Conservation (phyloP, 2,797 vertebrate genomes). For the Sebastes paucispinis region DNA sequence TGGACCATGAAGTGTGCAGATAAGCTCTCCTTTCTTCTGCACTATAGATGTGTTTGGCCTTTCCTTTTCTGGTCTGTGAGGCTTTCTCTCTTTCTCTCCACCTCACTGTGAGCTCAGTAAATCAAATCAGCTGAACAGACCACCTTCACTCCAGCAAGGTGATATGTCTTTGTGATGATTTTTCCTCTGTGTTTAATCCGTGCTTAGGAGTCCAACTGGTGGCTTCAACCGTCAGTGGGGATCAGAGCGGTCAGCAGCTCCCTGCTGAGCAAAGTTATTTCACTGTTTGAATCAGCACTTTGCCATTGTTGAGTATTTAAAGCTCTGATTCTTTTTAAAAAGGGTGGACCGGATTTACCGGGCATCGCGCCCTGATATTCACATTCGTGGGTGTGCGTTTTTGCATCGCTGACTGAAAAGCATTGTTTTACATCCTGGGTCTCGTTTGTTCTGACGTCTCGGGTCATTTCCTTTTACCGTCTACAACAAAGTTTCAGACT, state of each 20-base stretch:
- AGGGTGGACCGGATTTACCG: no score
- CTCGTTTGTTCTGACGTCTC: background rate
- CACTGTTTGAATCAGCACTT: slow-evolving; percentile 70
- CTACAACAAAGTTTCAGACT: slow-evolving; percentile 15
- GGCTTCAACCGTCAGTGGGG: slow-evolving; percentile 47
- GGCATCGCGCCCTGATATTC: background rate
- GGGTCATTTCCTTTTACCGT: slow-evolving; percentile 16
- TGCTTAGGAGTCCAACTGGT: slow-evolving; percentile 39
- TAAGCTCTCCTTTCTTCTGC: slow-evolving; percentile 45
- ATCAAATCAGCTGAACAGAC: slow-evolving; percentile 46
- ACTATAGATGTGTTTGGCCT: slow-evolving; percentile 33
- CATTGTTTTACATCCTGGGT: slow-evolving; percentile 45
- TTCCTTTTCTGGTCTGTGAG: slow-evolving; percentile 13
- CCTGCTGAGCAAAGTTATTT: slow-evolving; percentile 56
- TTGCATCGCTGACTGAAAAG: slow-evolving; percentile 16
- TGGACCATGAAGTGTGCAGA: slow-evolving; percentile 36
- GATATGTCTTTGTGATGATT: slow-evolving; percentile 46
- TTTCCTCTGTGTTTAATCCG: slow-evolving; percentile 54
- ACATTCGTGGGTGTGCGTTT: slow-evolving; percentile 1
- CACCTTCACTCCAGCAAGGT: slow-evolving; percentile 41
- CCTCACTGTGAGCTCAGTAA: slow-evolving; percentile 9
- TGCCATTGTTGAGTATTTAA: slow-evolving; percentile 43
- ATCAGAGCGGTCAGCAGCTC: slow-evolving; percentile 45
- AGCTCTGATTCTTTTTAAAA: background rate
- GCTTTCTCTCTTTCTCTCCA: background rate